Evolutionary conservation across 2,113 vertebrate genomes (phyloP).

Genomic region (Oncorhynchus keta): DNA sequence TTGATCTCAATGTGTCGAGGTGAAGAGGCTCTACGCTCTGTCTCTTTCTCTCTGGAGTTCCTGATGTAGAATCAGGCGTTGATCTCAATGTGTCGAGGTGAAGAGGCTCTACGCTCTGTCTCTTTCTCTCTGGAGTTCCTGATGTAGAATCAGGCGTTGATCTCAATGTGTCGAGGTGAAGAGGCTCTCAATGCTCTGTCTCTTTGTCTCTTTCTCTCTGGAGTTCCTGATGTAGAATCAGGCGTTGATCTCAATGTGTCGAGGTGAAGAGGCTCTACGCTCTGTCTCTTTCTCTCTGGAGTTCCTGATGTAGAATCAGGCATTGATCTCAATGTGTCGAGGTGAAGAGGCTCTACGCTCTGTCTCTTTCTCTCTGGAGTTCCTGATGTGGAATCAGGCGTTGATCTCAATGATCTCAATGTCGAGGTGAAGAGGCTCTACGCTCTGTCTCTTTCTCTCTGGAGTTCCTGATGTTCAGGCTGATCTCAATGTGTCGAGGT

Average conservation of each 20-base stretch:
- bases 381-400: slow-evolving; percentile 31
- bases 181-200: not conserved
- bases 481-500: slow-evolving; percentile 28
- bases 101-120: too few relatives aligned
- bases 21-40: not conserved
- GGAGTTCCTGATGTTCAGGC: slow-evolving; percentile 25
- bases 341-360: not conserved
- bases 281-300: not conserved
- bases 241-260: too few relatives aligned
- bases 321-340: slow-evolving; percentile 33
- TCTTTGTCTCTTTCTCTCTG: too few relatives aligned
- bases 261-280: too few relatives aligned
- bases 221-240: too few relatives aligned
- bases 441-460: not conserved
- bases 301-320: slow-evolving; percentile 29
- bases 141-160: slow-evolving; percentile 36
- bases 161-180: slow-evolving; percentile 17
- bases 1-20: slow-evolving; percentile 31
- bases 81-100: too few relatives aligned
- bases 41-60: too few relatives aligned
- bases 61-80: too few relatives aligned
- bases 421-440: not conserved
- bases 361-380: not conserved
- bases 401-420: slow-evolving; percentile 40
- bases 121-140: slow-evolving; percentile 11